These are phyloP conservation scores for Desmophyllum pertusum DNA, from an alignment of 92 coral and sea anemone species.

Conservation along the genomic window DNA sequence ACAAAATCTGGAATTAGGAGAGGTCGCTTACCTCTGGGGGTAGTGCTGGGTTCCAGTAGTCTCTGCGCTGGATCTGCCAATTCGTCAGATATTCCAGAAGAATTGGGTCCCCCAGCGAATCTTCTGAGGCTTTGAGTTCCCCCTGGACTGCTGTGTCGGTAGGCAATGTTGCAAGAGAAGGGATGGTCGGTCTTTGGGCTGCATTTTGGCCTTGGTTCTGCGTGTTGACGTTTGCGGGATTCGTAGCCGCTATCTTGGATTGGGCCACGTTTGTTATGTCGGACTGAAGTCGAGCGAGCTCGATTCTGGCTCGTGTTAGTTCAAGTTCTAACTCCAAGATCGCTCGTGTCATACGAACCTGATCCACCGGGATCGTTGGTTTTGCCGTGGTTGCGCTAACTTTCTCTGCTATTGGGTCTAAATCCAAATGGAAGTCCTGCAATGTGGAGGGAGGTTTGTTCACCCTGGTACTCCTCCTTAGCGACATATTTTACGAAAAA, in stretches of 20 bases:
- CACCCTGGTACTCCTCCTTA: no score
- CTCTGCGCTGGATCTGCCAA: constrained; percentile 9
- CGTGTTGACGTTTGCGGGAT: constrained; percentile 32
- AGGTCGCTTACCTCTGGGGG: not conserved
- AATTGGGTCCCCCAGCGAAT: constrained; percentile 34
- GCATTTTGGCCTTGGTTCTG: constrained; percentile 8
- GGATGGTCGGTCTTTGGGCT: not conserved
- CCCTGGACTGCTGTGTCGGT: constrained; percentile 40
- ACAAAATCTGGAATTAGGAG: not conserved
- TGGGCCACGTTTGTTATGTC: not conserved
- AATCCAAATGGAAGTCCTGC: no score
- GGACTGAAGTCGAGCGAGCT: constrained; percentile 36
- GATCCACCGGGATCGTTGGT: no score
- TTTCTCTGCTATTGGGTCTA: no score
- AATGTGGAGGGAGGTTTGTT: no score
- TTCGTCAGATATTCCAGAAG: constrained; percentile 34
- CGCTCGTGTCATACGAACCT: no score
- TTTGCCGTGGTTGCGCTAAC: no score
- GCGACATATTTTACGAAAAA: no score
- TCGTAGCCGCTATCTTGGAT: constrained; percentile 27
- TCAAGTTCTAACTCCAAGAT: constrained; percentile 37
- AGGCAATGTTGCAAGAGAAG: constrained; percentile 33
- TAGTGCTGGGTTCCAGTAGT: not conserved
- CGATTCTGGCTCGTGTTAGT: constrained; percentile 39
- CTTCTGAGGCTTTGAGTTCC: constrained; percentile 47